These are phyloP conservation scores for Morone chrysops DNA, from an alignment of 2,113 vertebrate genomes.

Conservation along the genomic window DNA sequence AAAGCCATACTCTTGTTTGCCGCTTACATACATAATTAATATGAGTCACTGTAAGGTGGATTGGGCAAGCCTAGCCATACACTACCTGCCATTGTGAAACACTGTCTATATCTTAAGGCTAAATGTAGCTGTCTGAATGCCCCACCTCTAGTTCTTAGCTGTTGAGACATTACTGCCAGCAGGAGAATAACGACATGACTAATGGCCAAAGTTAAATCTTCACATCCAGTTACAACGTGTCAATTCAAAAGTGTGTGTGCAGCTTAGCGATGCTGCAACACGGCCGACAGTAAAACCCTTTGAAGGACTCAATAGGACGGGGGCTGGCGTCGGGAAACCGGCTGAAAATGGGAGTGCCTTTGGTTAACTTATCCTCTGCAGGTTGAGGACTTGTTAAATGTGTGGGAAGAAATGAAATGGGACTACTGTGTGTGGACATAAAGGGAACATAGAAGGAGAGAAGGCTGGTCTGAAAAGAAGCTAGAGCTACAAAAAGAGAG, in stretches of 20 bases:
- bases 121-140: slow-evolving; percentile 48
- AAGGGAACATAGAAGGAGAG: slow-evolving; percentile 32
- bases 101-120: slow-evolving; percentile 62
- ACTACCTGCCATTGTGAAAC: slow-evolving; percentile 62
- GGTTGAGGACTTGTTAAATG: slow-evolving; percentile 43
- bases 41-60: slow-evolving; percentile 58
- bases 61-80: slow-evolving; percentile 30
- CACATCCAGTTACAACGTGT: slow-evolving; percentile 65
- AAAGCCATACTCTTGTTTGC: slow-evolving; percentile 22
- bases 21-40: slow-evolving; percentile 37
- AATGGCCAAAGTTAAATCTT: slow-evolving; percentile 65
- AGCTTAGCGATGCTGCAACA: slow-evolving; percentile 41
- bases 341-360: slow-evolving; percentile 32
- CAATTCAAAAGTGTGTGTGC: slow-evolving; percentile 49
- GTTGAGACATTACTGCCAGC: slow-evolving; percentile 69
- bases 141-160: slow-evolving; percentile 68
- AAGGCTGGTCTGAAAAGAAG: slow-evolving; percentile 47
- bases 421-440: slow-evolving; percentile 27
- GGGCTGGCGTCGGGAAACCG: slow-evolving; percentile 11
- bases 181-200: slow-evolving; percentile 70
- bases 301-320: slow-evolving; percentile 31
- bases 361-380: slow-evolving; percentile 35
- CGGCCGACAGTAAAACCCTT: slow-evolving; percentile 41
- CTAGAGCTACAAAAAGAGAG: slow-evolving; percentile 25
- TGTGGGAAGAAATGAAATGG: slow-evolving; percentile 35